Percentiles rank a stretch among this genome's conserved stretches.
phyloP scores from a whole-genome alignment of 2,113 vertebrate genomes.

The Uropsilus gracilis region DNA sequence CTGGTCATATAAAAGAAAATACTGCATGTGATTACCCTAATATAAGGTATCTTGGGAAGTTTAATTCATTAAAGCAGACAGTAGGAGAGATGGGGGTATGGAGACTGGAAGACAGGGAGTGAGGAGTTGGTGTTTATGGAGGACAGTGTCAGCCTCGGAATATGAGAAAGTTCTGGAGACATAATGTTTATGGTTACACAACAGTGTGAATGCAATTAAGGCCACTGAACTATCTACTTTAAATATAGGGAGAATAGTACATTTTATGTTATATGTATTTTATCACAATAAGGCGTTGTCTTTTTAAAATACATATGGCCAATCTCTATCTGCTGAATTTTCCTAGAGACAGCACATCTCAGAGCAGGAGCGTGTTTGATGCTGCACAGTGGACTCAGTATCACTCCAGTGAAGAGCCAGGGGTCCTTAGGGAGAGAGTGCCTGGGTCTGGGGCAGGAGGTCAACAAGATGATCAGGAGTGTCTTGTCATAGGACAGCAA shows the following conservation, averaged over 20 bases:
- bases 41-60: background rate
- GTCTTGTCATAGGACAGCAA: background rate
- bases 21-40: background rate
- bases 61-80: background rate
- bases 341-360: background rate
- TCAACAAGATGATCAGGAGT: background rate
- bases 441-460: background rate
- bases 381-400: background rate
- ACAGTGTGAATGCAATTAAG: too few relatives aligned
- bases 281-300: background rate
- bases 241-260: too few relatives aligned
- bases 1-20: background rate
- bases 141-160: too few relatives aligned
- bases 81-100: accelerated
- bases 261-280: background rate
- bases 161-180: too few relatives aligned
- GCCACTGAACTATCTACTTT: too few relatives aligned
- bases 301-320: background rate
- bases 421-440: background rate
- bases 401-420: background rate
- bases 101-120: too few relatives aligned
- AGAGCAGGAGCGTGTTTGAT: background rate
- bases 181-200: too few relatives aligned
- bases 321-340: background rate
- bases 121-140: background rate